A percentile compares a stretch with the other conserved stretches of the same genome.
Conservation (phyloP, 92 coral and sea anemone genomes). For the Desmophyllum pertusum region DNA sequence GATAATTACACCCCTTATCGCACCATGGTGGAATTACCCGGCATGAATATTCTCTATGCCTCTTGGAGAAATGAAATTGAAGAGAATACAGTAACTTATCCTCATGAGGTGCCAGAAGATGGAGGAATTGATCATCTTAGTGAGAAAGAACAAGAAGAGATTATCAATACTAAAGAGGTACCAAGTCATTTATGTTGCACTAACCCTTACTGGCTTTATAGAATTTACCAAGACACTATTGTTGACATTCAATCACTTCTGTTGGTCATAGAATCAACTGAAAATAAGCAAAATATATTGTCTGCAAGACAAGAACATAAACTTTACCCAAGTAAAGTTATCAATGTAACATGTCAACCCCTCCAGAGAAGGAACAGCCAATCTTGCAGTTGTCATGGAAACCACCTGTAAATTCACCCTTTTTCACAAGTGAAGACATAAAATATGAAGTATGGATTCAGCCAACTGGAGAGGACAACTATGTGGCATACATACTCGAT, state of each 20-base stretch:
- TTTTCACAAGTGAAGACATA: slow-evolving; percentile 35
- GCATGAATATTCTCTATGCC: slow-evolving; percentile 65
- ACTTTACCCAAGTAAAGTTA: slow-evolving; percentile 79
- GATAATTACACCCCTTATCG: slow-evolving; percentile 81
- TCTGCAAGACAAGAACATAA: background rate
- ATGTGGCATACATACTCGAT: slow-evolving; percentile 76
- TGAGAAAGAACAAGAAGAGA: slow-evolving; percentile 57
- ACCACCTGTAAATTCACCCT: slow-evolving; percentile 73
- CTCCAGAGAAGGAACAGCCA: slow-evolving; percentile 30
- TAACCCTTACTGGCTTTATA: slow-evolving; percentile 88
- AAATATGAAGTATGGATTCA: slow-evolving; percentile 97
- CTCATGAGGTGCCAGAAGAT: slow-evolving; percentile 77
- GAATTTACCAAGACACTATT: slow-evolving; percentile 95
- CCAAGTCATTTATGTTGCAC: slow-evolving; percentile 87
- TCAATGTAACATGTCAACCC: slow-evolving; percentile 68
- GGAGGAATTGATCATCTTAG: slow-evolving; percentile 92
- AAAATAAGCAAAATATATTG: slow-evolving; percentile 36
- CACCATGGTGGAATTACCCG: slow-evolving; percentile 83
- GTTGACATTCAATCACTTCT: slow-evolving; percentile 79
- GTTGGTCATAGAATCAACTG: slow-evolving; percentile 41
- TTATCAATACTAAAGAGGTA: slow-evolving; percentile 66
- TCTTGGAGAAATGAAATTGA: slow-evolving; percentile 85
- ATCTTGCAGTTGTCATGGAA: slow-evolving; percentile 78
- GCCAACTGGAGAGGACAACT: slow-evolving; percentile 54
- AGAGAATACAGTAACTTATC: slow-evolving; percentile 84